These are phyloP conservation scores for Drosophila pseudoobscura DNA, from an alignment of 1,140 invertebrate genomes.

Conservation along the genomic window DNA sequence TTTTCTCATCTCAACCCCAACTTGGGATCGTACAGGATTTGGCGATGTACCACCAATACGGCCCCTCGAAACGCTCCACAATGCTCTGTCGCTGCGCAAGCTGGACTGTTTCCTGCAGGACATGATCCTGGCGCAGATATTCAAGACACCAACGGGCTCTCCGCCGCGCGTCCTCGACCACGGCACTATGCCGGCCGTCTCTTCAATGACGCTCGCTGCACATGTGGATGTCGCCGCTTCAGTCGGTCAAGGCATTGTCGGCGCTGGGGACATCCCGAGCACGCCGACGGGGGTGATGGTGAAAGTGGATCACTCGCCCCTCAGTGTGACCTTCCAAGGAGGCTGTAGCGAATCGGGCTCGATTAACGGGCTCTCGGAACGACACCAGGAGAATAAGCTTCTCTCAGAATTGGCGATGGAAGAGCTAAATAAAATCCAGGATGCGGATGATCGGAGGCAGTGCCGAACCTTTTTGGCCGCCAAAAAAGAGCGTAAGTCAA, in stretches of 20 bases:
- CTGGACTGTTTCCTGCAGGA: conserved; percentile 94
- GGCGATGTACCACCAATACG: conserved; percentile 96
- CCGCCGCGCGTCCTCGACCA: conserved; percentile 86
- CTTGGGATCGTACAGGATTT: conserved; percentile 85
- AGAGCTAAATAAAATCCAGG: no score
- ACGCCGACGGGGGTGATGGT: background rate
- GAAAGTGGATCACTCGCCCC: background rate
- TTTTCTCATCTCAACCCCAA: no score
- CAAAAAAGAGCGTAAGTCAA: conserved; percentile 41
- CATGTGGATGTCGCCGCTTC: background rate
- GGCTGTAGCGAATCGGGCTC: conserved; percentile 6
- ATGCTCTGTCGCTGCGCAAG: conserved; percentile 95
- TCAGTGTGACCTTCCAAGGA: conserved; percentile 6
- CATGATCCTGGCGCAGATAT: conserved; percentile 89
- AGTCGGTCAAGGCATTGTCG: background rate
- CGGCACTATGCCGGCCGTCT: conserved; percentile 8
- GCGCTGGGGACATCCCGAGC: background rate
- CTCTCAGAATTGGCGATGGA: no score
- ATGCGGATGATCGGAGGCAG: no score
- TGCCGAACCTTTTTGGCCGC: background rate
- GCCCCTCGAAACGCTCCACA: conserved; percentile 97
- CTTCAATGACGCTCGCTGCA: conserved; percentile 2
- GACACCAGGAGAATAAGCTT: no score
- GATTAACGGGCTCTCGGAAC: no score
- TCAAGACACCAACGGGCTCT: conserved; percentile 88